These are phyloP conservation scores for Dinomys branickii DNA, from an alignment of 2,113 vertebrate genomes.

Conservation along the genomic window DNA sequence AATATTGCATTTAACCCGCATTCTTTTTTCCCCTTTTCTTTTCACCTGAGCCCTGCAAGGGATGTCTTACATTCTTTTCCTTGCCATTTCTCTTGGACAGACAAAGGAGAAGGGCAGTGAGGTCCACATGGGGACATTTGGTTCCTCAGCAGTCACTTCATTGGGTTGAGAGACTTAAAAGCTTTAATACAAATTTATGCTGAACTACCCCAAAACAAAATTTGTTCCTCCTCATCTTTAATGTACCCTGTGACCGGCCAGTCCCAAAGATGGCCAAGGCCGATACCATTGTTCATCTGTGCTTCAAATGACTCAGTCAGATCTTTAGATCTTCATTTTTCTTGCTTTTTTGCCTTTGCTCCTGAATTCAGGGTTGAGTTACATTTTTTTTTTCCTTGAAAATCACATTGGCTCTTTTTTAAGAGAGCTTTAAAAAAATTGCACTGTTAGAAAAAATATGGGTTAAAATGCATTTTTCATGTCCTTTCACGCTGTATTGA, in stretches of 20 bases:
- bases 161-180: background rate
- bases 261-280: background rate
- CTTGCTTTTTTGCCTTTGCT: conserved; percentile 56
- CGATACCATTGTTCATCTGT: background rate
- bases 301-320: conserved; percentile 43
- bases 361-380: conserved; percentile 56
- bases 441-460: conserved; percentile 68
- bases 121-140: background rate
- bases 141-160: background rate
- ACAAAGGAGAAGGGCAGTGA: background rate
- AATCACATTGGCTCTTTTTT: conserved; percentile 82
- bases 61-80: background rate
- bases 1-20: conserved; percentile 46
- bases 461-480: conserved; percentile 88
- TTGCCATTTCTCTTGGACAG: background rate
- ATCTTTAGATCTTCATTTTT: conserved; percentile 73
- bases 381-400: conserved; percentile 72
- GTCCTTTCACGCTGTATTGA: conserved; percentile 87
- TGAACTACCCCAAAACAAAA: conserved; percentile 21
- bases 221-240: conserved; percentile 45
- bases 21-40: conserved; percentile 22
- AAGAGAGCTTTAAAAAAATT: conserved; percentile 82
- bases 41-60: conserved; percentile 46
- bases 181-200: background rate
- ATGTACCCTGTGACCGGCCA: background rate